Conservation (phyloP, 2,888 invertebrate species). For the Sphaerophoria rueppellii region DNA sequence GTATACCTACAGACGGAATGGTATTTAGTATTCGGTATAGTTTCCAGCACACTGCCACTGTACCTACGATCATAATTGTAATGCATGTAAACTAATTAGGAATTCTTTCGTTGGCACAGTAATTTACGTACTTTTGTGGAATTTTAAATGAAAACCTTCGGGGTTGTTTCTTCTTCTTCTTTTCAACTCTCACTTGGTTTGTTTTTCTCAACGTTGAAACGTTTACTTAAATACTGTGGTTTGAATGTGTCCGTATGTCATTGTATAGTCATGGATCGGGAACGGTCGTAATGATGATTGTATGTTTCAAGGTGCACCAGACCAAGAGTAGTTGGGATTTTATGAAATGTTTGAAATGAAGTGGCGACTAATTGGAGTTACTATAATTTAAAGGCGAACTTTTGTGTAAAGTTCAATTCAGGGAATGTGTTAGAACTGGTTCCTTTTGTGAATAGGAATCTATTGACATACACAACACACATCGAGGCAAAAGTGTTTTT, state of each 20-base stretch:
- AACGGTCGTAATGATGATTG: too few relatives aligned
- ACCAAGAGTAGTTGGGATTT: not conserved
- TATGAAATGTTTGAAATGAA: conserved; percentile 7
- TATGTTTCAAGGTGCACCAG: not conserved
- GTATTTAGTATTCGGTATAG: conserved; percentile 64
- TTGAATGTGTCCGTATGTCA: not conserved
- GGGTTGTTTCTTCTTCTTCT: not conserved
- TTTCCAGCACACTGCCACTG: conserved; percentile 14
- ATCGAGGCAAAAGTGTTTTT: too few relatives aligned
- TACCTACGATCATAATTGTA: conserved; percentile 65
- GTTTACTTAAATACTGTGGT: conserved; percentile 5
- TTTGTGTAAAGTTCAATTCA: conserved; percentile 15
- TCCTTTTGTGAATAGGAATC: not conserved
- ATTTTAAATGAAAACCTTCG: conserved; percentile 60
- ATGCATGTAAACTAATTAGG: conserved; percentile 71
- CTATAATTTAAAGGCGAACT: conserved; percentile 9
- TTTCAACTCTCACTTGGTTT: not conserved
- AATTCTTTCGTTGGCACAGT: conserved; percentile 61
- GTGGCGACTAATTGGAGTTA: conserved; percentile 17
- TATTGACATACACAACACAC: too few relatives aligned
- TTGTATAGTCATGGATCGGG: not conserved
- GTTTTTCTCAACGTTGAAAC: not conserved
- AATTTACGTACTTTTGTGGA: conserved; percentile 65
- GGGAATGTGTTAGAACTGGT: not conserved
- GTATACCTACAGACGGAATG: conserved; percentile 47